phyloP scores from a whole-genome alignment of 1,140 invertebrate species.

The Macrocentrus cingulum region DNA sequence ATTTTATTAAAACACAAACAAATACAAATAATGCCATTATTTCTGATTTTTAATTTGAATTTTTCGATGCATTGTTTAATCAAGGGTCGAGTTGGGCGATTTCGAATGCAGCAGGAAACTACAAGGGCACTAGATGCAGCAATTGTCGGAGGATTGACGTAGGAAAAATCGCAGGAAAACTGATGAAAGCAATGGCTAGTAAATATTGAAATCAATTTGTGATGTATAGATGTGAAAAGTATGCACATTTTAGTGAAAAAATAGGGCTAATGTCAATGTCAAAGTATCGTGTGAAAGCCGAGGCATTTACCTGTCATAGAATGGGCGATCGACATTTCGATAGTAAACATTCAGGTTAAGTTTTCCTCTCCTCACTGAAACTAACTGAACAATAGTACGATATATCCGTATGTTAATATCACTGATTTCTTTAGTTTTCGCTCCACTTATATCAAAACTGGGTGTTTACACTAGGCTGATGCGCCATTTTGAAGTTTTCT shows the following conservation, averaged over 20 bases:
- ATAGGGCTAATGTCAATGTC: slow-evolving; percentile 36
- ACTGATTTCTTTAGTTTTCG: slow-evolving; percentile 11
- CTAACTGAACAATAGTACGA: neutral
- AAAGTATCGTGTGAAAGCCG: neutral
- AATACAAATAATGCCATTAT: no score
- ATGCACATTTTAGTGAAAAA: neutral
- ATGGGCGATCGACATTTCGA: slow-evolving; percentile 68
- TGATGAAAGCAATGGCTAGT: neutral
- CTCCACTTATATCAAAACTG: slow-evolving; percentile 30
- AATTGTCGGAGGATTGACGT: no score
- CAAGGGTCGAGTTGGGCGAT: no score
- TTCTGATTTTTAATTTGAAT: no score
- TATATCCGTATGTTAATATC: slow-evolving; percentile 7
- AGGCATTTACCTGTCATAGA: slow-evolving; percentile 63
- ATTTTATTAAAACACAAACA: neutral
- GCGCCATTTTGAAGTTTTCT: slow-evolving; percentile 38
- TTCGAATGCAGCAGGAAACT: no score
- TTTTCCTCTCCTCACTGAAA: slow-evolving; percentile 35
- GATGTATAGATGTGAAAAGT: neutral
- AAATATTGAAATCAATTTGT: neutral
- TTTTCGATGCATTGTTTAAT: no score
- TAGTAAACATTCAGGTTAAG: slow-evolving; percentile 58
- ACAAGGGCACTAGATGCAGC: no score
- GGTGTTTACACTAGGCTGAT: slow-evolving; percentile 34
- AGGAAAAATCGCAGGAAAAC: no score